Evolutionary conservation across 2,797 vertebrate genomes (phyloP), one percentile per base, ranked within the genome.

Genomic region (Urophycis tenuis): DNA sequence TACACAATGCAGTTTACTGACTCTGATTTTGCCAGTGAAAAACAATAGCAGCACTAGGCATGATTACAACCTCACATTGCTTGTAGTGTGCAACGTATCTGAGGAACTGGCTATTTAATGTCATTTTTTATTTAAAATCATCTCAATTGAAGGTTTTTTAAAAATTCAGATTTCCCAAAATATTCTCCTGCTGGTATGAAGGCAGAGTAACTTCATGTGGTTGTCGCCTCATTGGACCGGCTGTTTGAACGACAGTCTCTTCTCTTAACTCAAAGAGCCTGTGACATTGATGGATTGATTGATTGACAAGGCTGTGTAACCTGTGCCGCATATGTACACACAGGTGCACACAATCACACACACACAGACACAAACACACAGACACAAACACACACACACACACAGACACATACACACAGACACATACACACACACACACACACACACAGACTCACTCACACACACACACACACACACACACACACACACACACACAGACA

Each of bases 321-420:
- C 19, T 53, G 45, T 53, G 45, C 45, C 45, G 45, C 45, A 70
- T 31, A 70, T 7, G 32, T 32, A 30, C 67, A 70, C 67, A 70
- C 69, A 33, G 67, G 67, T 31, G 22, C 22, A 74, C 64, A 33
- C 72, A 41, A n/a, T n/a, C 74, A 73, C 31, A 36, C 29, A 53
- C 36, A 74, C 72, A 67, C 39, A 41, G 39, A 41, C 12, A 74
- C 81, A 77, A 31, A 85, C 45, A 80, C 79, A 67, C 67, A 78
- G 1, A 11, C 64, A 70, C 29, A 31, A 3, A 14, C 29, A 70
- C 22, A 74, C 64, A 74, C 49, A 41, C 74, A 73, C 36, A 36
- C 29, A 72, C 30, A 69, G 53, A 67, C 73, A 74, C 80, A 78
- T n/a, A 36, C 29, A 53, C 36, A 74, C 72, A 67, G 12, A 41